A percentile compares a stretch with the other conserved stretches of the same genome.
phyloP scores from a whole-genome alignment of 2,888 invertebrate genomes.

The Glaucopsyche alexis region DNA sequence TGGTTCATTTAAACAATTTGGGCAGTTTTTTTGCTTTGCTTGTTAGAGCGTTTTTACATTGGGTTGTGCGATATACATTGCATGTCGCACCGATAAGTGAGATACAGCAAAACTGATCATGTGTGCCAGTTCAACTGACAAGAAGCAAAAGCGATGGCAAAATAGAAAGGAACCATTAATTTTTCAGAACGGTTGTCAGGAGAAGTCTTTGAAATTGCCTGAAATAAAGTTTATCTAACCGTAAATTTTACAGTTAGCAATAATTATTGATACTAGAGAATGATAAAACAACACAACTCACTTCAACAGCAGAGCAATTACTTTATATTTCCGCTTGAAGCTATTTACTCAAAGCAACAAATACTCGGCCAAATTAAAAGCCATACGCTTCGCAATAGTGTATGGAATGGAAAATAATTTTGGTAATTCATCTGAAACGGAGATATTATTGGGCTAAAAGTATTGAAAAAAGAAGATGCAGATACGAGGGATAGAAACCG shows the following conservation, averaged over 20 bases:
- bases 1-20: too few species aligned
- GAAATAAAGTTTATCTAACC: constrained; percentile 8
- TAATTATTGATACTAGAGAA: background rate
- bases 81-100: too few species aligned
- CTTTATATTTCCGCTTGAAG: background rate
- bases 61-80: too few species aligned
- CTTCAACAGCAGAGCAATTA: background rate
- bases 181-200: background rate
- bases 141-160: too few species aligned
- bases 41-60: too few species aligned
- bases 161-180: background rate
- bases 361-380: background rate
- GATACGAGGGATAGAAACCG: background rate
- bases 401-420: background rate
- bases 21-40: too few species aligned
- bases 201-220: background rate
- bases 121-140: too few species aligned
- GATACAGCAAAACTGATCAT: too few species aligned
- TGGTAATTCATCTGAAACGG: background rate
- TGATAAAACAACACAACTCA: background rate
- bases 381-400: background rate
- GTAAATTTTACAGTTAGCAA: background rate
- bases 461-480: background rate
- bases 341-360: background rate
- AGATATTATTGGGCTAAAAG: background rate